Percentiles rank a stretch among this genome's conserved stretches.
These are phyloP conservation scores for Limulus polyphemus DNA, from an alignment of 2,888 invertebrate genomes.

Conservation along the genomic window DNA sequence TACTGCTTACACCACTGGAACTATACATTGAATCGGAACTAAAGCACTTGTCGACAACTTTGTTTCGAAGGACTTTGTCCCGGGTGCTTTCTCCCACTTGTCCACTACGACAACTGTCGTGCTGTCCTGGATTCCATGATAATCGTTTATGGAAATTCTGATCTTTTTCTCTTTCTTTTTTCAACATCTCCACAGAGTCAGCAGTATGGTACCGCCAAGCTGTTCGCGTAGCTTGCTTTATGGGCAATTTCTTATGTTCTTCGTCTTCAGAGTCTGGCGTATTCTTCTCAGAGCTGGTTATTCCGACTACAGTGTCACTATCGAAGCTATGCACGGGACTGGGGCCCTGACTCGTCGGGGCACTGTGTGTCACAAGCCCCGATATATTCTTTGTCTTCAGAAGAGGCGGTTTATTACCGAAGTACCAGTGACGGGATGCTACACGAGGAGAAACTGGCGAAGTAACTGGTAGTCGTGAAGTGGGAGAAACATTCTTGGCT, in stretches of 20 bases:
- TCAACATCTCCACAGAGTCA: conserved; percentile 51
- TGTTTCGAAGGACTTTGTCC: conserved; percentile 15
- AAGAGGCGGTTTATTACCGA: conserved; percentile 52
- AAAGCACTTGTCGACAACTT: conserved; percentile 31
- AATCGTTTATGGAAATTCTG: conserved; percentile 48
- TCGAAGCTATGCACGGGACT: conserved; percentile 15
- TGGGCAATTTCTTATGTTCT: conserved; percentile 6
- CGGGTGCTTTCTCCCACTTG: conserved; percentile 2
- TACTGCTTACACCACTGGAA: conserved; percentile 41
- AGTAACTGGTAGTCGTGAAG: not conserved
- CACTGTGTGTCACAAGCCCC: conserved; percentile 12
- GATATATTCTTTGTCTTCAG: conserved; percentile 51
- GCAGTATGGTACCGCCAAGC: conserved; percentile 50
- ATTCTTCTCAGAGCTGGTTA: conserved; percentile 4
- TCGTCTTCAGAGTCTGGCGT: conserved; percentile 3
- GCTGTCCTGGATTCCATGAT: conserved; percentile 47
- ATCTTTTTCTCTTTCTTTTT: conserved; percentile 41
- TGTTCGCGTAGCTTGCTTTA: conserved; percentile 13
- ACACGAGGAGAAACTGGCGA: not conserved
- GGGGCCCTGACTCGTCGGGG: conserved; percentile 14
- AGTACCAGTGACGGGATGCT: not conserved
- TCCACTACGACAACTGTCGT: conserved; percentile 14
- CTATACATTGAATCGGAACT: conserved; percentile 38
- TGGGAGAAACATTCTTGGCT: not conserved
- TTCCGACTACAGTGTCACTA: conserved; percentile 2